Base-by-base conservation (phyloP, 2,888 invertebrate species). In the Blera fallax region DNA sequence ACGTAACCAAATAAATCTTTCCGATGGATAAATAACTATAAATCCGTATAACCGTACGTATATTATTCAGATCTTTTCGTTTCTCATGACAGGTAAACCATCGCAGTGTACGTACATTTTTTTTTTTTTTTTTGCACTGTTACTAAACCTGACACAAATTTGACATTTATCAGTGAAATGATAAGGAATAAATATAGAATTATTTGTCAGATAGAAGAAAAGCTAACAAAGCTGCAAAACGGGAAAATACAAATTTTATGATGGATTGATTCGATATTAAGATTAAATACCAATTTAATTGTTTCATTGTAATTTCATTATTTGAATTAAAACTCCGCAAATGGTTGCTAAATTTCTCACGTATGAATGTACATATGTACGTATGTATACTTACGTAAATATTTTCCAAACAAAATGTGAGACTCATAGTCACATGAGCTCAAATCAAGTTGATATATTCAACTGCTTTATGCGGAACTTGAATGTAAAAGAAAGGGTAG, bases 81-180 rank as follows among this genome's bases (percentile, higher is more conserved):
- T 6, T 5, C 34, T 40, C n/a, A n/a, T 37, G 3, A 10, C n/a
- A 11, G 37, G 3, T 37, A 1, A 11, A 11, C 11, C 3, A 10
- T 34, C 10, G 3, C 3, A 11, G 11, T 37, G 14, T 40, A 40
- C n/a, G n/a, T n/a, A n/a, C n/a, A 40, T 40, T 14, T 14, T 14
- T 1, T 40, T 40, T 4, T 14, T 11, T 14, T 40, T 11, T 21
- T 32, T 37, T 10, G 7, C 21, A 14, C 2, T 10, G 1, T 43
- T 14, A 2, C 2, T 18, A 40, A 14, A 40, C n/a, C 14, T 2
- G 27, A 43, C 60, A n/a, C 21, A 37, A 24, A 27, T 60, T 37
- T 14, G 24, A 40, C 27, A 60, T 60, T 60, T 60, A 60, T 60
- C 60, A 24, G 60, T 4, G 40, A 40, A 24, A 40, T 40, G 60